Percentiles rank a stretch among this genome's conserved stretches.
phyloP scores from a whole-genome alignment of 2,888 invertebrate species.

The Labia minor region DNA sequence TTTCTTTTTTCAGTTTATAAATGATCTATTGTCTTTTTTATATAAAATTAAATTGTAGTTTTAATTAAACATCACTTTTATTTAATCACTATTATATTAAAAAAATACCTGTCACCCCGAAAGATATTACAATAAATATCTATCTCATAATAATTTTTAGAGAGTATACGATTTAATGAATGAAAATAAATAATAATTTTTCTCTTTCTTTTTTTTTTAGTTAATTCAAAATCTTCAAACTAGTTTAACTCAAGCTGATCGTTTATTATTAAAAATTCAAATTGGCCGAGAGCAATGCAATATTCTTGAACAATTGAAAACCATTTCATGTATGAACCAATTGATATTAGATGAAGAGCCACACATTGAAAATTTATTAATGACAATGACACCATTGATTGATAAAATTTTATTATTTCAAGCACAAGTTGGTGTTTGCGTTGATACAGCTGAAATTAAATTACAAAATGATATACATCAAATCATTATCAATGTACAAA shows the following conservation, averaged over 20 bases:
- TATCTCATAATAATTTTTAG: too few species aligned
- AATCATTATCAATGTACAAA: not conserved
- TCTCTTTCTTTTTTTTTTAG: not conserved
- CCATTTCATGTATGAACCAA: not conserved
- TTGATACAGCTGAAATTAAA: not conserved
- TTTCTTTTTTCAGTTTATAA: too few species aligned
- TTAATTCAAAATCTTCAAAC: not conserved
- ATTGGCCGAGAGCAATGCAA: not conserved
- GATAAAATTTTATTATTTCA: not conserved
- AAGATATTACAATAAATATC: too few species aligned
- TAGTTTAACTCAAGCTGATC: not conserved
- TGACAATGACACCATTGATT: not conserved
- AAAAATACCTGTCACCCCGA: too few species aligned
- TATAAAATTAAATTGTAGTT: too few species aligned
- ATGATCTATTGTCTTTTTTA: too few species aligned
- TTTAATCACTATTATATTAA: too few species aligned
- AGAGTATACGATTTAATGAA: too few species aligned
- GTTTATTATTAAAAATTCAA: not conserved
- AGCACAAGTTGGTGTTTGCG: not conserved
- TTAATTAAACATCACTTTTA: too few species aligned
- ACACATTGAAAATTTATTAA: not conserved
- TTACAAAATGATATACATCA: not conserved
- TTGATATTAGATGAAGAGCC: not conserved
- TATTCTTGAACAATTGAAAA: not conserved
- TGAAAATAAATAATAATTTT: too few species aligned